phyloP scores from a whole-genome alignment of 1,140 invertebrate genomes.

The Agrypnia vestita region DNA sequence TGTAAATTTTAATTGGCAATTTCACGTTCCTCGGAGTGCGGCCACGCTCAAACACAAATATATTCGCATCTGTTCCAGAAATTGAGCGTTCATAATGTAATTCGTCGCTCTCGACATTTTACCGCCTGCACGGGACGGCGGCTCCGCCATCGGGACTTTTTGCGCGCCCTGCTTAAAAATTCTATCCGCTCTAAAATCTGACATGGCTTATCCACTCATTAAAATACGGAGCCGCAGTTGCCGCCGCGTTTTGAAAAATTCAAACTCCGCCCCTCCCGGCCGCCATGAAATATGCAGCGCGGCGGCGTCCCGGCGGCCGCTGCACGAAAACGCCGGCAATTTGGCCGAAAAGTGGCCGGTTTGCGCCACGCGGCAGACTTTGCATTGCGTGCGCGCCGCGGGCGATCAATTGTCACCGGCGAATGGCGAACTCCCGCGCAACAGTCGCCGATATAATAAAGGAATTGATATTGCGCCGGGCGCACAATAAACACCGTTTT shows the following conservation, averaged over 20 bases:
- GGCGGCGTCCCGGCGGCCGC: not conserved
- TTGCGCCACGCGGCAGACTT: not conserved
- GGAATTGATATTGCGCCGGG: slow-evolving; percentile 18
- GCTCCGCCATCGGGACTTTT: slow-evolving; percentile 11
- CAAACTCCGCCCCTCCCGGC: not conserved
- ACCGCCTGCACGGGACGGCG: not conserved
- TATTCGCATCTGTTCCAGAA: not conserved
- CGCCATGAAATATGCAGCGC: slow-evolving; percentile 41
- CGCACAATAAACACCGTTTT: slow-evolving; percentile 20
- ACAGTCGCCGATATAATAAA: slow-evolving; percentile 28
- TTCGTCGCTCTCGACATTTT: not conserved
- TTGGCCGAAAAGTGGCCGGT: slow-evolving; percentile 21
- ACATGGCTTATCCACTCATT: slow-evolving; percentile 48
- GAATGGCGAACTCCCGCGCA: slow-evolving; percentile 26
- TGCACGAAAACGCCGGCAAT: slow-evolving; percentile 23
- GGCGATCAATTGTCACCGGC: slow-evolving; percentile 39
- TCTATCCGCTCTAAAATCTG: slow-evolving; percentile 34
- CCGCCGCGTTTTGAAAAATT: slow-evolving; percentile 47
- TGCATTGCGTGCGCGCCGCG: slow-evolving; percentile 17
- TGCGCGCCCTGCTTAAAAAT: slow-evolving; percentile 27
- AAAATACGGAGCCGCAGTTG: slow-evolving; percentile 34
- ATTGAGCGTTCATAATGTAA: slow-evolving; percentile 23
- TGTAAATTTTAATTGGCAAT: not conserved
- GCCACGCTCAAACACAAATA: not conserved
- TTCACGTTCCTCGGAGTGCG: not conserved